Percentiles rank a stretch among this genome's conserved stretches.
These are phyloP conservation scores for Silurus glanis DNA, from an alignment of 2,113 vertebrate species.

Conservation along the genomic window DNA sequence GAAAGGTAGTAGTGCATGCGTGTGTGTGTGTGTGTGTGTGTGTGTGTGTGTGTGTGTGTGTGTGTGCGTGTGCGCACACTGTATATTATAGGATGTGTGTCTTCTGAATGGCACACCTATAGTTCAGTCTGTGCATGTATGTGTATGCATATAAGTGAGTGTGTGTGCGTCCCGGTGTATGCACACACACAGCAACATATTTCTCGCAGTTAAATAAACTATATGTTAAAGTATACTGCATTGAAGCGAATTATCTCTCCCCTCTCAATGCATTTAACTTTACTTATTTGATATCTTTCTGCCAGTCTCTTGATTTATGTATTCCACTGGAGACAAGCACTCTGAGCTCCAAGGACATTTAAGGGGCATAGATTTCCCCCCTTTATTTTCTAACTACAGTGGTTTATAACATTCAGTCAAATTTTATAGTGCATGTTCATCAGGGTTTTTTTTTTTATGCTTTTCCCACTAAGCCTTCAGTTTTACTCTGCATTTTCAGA, in stretches of 20 bases:
- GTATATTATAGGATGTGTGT: constrained; percentile 61
- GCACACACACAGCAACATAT: not conserved
- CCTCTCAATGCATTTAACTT: not conserved
- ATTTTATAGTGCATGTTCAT: not conserved
- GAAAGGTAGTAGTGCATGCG: not conserved
- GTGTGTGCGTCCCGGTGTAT: constrained; percentile 32
- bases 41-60: too few relatives aligned
- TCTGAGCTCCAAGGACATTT: constrained; percentile 9
- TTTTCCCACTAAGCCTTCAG: not conserved
- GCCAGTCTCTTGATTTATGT: not conserved
- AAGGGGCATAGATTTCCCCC: not conserved
- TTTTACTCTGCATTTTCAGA: not conserved
- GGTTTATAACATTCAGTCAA: not conserved
- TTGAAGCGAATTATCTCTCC: not conserved
- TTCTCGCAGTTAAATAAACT: not conserved
- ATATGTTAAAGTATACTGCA: not conserved
- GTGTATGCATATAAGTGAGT: constrained; percentile 31
- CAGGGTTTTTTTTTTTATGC: not conserved
- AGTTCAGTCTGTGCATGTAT: constrained; percentile 26
- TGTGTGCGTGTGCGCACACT: constrained; percentile 18
- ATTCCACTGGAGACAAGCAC: not conserved
- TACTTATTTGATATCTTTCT: not conserved
- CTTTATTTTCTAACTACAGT: not conserved
- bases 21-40: too few relatives aligned
- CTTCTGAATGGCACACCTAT: constrained; percentile 53